Conservation (phyloP, 2,888 invertebrate genomes). For the Drosophila dives region DNA sequence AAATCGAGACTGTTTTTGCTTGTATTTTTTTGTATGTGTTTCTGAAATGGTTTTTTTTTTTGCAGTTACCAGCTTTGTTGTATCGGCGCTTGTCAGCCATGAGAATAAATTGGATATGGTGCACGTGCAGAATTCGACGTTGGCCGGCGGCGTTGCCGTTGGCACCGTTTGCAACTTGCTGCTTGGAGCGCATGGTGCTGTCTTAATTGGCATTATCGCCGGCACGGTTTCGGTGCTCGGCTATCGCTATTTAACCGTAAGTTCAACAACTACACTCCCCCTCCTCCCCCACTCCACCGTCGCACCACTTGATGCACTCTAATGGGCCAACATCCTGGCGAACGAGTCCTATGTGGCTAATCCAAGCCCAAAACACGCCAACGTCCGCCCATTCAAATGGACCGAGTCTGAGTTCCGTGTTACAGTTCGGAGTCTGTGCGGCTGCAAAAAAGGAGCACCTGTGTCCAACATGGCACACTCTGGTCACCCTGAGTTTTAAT, state of each 20-base stretch:
- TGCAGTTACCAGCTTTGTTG: constrained; percentile 91
- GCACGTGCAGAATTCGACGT: constrained; percentile 96
- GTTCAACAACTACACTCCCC: constrained; percentile 76
- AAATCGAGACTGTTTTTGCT: background rate
- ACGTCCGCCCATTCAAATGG: constrained; percentile 53
- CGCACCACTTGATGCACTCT: constrained; percentile 7
- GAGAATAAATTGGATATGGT: constrained; percentile 94
- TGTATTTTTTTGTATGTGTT: constrained; percentile 1
- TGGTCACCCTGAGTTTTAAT: constrained; percentile 61
- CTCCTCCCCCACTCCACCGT: background rate
- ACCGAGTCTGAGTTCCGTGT: constrained; percentile 3
- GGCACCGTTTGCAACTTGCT: constrained; percentile 94
- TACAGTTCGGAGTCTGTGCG: background rate
- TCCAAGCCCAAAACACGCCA: constrained; percentile 37
- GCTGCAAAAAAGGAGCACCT: background rate
- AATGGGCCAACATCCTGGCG: constrained; percentile 43
- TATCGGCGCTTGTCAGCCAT: constrained; percentile 91
- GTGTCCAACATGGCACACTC: constrained; percentile 1
- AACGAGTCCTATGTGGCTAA: constrained; percentile 23
- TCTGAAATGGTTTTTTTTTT: constrained; percentile 15
- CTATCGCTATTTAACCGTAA: constrained; percentile 91
- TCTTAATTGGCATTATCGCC: constrained; percentile 91
- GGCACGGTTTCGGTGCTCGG: constrained; percentile 93
- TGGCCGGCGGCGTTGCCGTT: constrained; percentile 97
- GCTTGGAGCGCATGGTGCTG: constrained; percentile 92